Base-by-base conservation (phyloP, 2,797 vertebrate genomes). In the Periparus ater region DNA sequence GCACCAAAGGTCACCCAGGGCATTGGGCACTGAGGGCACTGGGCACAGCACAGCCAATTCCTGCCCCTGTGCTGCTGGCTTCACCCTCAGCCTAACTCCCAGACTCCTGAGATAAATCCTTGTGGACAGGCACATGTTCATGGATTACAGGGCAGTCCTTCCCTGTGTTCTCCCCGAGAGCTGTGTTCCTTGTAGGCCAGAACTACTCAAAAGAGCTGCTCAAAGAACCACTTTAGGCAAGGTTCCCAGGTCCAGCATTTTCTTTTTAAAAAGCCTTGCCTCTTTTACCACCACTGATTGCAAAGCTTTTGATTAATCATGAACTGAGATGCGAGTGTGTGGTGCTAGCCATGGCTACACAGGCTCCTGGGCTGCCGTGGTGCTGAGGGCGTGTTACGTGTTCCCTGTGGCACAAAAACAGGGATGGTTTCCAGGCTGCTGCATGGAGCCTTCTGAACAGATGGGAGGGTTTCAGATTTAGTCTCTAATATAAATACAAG, bases 321-420 rank as follows among this genome's bases (percentile, higher is more conserved):
- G 38, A 77, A 2, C 13, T 4, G 13, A 77, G 61, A 6, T 68
- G 44, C 0, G 1, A 36, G 55, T 1, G 4, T 5, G 13, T 0
- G 2, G 71, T 44, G 78, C 26, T 29, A 20, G 50, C 1, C 1
- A 21, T 1, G 7, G 42, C 66, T 0, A 1, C 14, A 9, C 67
- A 32, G 65, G 42, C 17, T 57, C 50, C 36, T 0, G 2, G 36
- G 79, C 36, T 77, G 51, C 51, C 3, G 0, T 9, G 17, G 17
- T 26, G 38, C 58, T 45, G 34, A 32, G 4, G 5, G 34, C 29
- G 11, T 13, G 10, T 74, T 40, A 6, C 0, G 1, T 25, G 36
- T 30, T 48, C 88, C 30, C 82, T 44, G 38, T 47, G n/a, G 36
- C 57, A 40, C 36, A 71, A 17, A 63, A 51, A 22, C 10, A 23